These are phyloP conservation scores for Hyposmocoma kahamanoa DNA, from an alignment of 1,140 invertebrate species.

Conservation along the genomic window DNA sequence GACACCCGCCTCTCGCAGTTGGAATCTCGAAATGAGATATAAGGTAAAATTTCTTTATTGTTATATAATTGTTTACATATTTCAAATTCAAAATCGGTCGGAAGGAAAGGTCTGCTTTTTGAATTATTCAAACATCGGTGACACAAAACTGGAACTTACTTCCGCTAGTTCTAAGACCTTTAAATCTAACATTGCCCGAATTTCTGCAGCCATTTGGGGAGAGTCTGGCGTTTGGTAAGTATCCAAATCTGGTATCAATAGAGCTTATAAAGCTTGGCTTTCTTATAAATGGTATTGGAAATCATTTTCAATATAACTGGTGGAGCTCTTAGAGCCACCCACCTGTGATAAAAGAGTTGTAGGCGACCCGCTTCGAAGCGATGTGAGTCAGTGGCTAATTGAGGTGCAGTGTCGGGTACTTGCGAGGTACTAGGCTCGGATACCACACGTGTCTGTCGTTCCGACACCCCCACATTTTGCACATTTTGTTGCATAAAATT, in stretches of 20 bases:
- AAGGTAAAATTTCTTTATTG: constrained; percentile 21
- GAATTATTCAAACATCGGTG: background rate
- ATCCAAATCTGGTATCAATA: background rate
- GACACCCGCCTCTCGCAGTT: background rate
- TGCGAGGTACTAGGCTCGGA: too few relatives aligned
- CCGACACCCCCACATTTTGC: too few relatives aligned
- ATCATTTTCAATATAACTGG: background rate
- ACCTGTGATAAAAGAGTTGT: background rate
- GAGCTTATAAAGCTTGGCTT: background rate
- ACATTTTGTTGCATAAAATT: too few relatives aligned
- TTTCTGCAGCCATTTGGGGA: background rate
- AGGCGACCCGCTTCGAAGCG: background rate
- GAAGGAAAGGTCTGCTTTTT: background rate
- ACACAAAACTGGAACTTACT: background rate
- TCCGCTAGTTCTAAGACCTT: background rate
- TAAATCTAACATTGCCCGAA: background rate
- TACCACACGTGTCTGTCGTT: too few relatives aligned
- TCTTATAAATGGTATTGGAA: background rate
- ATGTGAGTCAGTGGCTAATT: too few relatives aligned
- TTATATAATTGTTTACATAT: constrained; percentile 20
- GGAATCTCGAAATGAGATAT: constrained; percentile 26
- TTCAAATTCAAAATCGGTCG: constrained; percentile 2
- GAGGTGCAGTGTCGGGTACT: too few relatives aligned
- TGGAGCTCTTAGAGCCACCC: background rate
- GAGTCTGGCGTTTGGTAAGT: background rate